Evolutionary conservation across 2,888 invertebrate species (phyloP), one percentile per base, ranked within the genome.

Genomic region (Lepidocyrtoides sp.): DNA sequence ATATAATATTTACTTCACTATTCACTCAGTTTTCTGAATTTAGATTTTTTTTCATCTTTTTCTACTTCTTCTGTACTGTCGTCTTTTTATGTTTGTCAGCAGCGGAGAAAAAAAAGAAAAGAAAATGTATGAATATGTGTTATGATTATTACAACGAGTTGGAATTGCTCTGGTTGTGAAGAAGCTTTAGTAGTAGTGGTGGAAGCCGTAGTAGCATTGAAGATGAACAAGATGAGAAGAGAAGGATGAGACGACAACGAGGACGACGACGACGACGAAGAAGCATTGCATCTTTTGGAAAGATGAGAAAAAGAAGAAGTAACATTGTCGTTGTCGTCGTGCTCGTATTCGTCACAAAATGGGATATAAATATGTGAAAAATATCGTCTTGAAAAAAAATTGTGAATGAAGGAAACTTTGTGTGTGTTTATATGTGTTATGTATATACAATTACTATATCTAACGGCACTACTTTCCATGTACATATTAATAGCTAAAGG

Each of bases 101-200:
- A 57, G 51, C 7, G 54, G 29, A 66, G 29, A 66, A n/a, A 29
- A 66, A 1, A 29, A 14, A n/a, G 20, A 41, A 44, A 44, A 63
- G 26, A 75, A 60, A 86, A 85, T 57, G 48, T 51, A 90, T 85
- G 90, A 84, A 79, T 79, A 77, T 90, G 90, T 85, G 84, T 90
- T 90, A 90, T 85, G 90, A 90, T 90, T 90, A 90, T 90, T 90
- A 79, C 69, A 63, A 79, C 79, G 48, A 54, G 72, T 20, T 84
- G 54, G 90, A 90, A 90, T 89, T 89, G 89, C 83, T 51, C 41
- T 14, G 14, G 36, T 79, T 81, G 26, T 60, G 23, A 5, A 51
- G 29, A 29, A 14, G 48, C 29, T 14, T 7, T 29, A 20, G 57
- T 81, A 5, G 26, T 72, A 26, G 26, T 17, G 54, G 29, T 54